Conservation (phyloP, 1,140 invertebrate genomes). For the Rhopalosiphum padi region DNA sequence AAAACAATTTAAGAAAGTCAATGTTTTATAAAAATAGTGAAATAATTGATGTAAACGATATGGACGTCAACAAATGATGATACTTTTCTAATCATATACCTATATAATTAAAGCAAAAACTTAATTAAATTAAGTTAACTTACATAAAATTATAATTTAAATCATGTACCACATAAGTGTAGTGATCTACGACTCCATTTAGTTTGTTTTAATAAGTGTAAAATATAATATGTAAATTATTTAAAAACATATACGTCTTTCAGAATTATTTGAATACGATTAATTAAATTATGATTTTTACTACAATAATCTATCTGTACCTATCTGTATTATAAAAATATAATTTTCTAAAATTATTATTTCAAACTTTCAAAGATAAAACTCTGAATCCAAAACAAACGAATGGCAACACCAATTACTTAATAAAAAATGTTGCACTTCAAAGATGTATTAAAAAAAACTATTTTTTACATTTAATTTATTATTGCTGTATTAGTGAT, state of each 20-base stretch:
- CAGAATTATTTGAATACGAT: background rate
- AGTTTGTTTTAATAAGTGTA: background rate
- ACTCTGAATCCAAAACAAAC: too few relatives aligned
- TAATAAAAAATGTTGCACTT: too few relatives aligned
- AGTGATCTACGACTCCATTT: too few relatives aligned
- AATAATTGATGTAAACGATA: background rate
- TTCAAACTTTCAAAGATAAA: too few relatives aligned
- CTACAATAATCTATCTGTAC: background rate
- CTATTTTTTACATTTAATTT: too few relatives aligned
- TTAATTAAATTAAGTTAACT: too few relatives aligned
- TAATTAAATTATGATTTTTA: background rate
- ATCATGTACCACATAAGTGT: background rate
- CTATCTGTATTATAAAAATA: too few relatives aligned
- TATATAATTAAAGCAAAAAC: background rate
- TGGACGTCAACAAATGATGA: background rate
- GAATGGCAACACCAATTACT: too few relatives aligned
- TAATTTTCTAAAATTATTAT: too few relatives aligned
- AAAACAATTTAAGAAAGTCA: background rate
- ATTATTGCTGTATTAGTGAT: too few relatives aligned
- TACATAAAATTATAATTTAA: too few relatives aligned
- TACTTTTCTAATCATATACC: background rate
- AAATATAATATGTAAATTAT: background rate
- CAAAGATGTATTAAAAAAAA: too few relatives aligned
- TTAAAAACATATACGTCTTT: background rate
- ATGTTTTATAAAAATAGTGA: background rate